Evolutionary conservation across 2,888 invertebrate species (phyloP).

Genomic region (Spicauda simplicius): DNA sequence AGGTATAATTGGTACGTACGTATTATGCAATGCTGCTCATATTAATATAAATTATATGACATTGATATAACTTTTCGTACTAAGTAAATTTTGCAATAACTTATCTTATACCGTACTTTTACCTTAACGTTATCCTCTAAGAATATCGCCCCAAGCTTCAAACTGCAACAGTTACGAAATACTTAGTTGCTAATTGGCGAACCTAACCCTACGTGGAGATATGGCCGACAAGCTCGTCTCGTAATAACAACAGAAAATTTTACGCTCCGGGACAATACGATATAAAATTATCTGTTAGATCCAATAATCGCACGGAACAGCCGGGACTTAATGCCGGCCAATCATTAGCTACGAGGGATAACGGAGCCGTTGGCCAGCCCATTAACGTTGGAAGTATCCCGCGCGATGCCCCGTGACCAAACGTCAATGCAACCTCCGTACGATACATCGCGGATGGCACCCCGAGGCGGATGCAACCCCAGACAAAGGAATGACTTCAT

Average conservation of each 20-base stretch:
- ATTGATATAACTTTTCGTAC: no score
- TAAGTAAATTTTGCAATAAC: background rate
- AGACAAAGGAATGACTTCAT: slow-evolving; percentile 81
- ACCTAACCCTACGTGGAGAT: slow-evolving; percentile 24
- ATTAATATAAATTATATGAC: no score
- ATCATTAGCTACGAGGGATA: slow-evolving; percentile 85
- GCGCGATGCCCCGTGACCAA: slow-evolving; percentile 79
- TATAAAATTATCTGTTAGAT: slow-evolving; percentile 85
- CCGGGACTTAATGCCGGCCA: slow-evolving; percentile 83
- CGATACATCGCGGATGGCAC: slow-evolving; percentile 57
- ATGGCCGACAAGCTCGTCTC: slow-evolving; percentile 41
- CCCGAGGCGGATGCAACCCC: slow-evolving; percentile 63
- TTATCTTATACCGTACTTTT: background rate
- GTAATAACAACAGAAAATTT: slow-evolving; percentile 83
- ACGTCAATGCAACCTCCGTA: slow-evolving; percentile 78
- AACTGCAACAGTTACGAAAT: slow-evolving; percentile 14
- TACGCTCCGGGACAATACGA: slow-evolving; percentile 85
- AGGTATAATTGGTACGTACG: no score
- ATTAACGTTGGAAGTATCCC: slow-evolving; percentile 52
- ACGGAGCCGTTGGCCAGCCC: slow-evolving; percentile 78
- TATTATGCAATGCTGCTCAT: no score
- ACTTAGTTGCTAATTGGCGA: slow-evolving; percentile 30
- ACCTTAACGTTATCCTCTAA: background rate
- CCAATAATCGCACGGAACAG: slow-evolving; percentile 84
- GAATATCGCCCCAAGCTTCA: background rate